These are phyloP conservation scores for Crenichthys baileyi DNA, from an alignment of 2,797 vertebrate genomes.

Conservation along the genomic window DNA sequence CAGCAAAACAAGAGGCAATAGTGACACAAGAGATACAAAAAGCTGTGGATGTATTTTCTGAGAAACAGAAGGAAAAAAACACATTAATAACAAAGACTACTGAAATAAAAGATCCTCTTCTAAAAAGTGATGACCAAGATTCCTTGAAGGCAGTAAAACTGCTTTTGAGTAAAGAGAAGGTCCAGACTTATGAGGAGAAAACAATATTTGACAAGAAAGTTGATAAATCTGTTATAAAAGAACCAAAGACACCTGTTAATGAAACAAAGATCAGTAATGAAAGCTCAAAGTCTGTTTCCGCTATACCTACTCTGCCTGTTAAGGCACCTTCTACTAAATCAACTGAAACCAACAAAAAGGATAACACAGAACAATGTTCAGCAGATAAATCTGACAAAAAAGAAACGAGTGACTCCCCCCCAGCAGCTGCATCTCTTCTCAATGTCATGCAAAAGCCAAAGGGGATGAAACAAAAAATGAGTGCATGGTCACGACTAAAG, in stretches of 20 bases:
- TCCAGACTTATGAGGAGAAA: slow-evolving; percentile 38
- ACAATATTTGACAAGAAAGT: slow-evolving; percentile 34
- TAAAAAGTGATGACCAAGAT: slow-evolving; percentile 49
- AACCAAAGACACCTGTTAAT: slow-evolving; percentile 45
- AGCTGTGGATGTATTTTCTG: slow-evolving; percentile 32
- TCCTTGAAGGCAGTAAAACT: slow-evolving; percentile 60
- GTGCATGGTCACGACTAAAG: slow-evolving; percentile 91
- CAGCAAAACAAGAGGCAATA: slow-evolving; percentile 39
- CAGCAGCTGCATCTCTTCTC: slow-evolving; percentile 64
- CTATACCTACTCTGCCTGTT: slow-evolving; percentile 21
- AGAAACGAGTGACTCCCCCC: slow-evolving; percentile 25
- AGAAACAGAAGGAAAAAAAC: slow-evolving; percentile 42
- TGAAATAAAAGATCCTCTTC: slow-evolving; percentile 44
- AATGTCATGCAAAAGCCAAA: slow-evolving; percentile 77
- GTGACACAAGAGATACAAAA: slow-evolving; percentile 54
- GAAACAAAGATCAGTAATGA: slow-evolving; percentile 1
- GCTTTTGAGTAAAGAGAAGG: slow-evolving; percentile 65
- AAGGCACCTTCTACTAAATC: slow-evolving; percentile 28
- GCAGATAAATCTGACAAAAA: slow-evolving; percentile 48
- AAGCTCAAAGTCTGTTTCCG: slow-evolving; percentile 24
- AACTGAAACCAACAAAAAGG: slow-evolving; percentile 42
- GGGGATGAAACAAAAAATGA: slow-evolving; percentile 71
- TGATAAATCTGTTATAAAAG: slow-evolving; percentile 22
- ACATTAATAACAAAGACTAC: slow-evolving; percentile 53
- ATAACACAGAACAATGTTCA: slow-evolving; percentile 21